Evolutionary conservation across 2,888 invertebrate genomes (phyloP).

Genomic region (Nymphalis urticae): DNA sequence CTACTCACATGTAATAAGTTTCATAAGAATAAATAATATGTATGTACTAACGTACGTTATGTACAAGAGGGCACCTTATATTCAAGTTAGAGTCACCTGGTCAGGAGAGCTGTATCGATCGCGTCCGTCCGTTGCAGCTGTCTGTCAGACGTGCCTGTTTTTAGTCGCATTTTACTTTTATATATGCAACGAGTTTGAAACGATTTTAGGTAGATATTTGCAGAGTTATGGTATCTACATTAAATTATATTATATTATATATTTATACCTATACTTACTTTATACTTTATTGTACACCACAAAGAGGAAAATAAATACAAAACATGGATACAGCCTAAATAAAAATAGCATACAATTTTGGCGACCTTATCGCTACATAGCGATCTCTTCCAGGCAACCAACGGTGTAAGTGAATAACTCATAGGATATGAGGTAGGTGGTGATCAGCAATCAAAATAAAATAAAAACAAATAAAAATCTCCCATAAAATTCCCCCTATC

Average conservation of each 20-base stretch:
- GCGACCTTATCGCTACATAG: too few relatives aligned
- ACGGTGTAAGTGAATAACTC: too few relatives aligned
- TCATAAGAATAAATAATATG: neutral
- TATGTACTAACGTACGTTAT: neutral
- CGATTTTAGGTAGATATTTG: neutral
- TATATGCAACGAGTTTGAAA: neutral
- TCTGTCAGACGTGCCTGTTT: conserved; percentile 17
- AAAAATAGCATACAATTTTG: too few relatives aligned
- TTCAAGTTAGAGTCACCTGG: conserved; percentile 23
- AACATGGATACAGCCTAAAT: too few relatives aligned
- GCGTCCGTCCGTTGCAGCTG: conserved; percentile 20
- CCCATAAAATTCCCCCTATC: neutral
- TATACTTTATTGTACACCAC: too few relatives aligned
- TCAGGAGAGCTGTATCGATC: conserved; percentile 33
- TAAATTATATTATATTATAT: too few relatives aligned
- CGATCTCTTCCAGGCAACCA: too few relatives aligned
- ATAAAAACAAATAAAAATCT: neutral
- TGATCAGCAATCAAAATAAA: neutral
- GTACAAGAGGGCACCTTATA: conserved; percentile 8
- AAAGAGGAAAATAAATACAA: too few relatives aligned
- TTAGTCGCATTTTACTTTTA: neutral
- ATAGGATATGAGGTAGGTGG: too few relatives aligned
- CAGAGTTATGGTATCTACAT: too few relatives aligned
- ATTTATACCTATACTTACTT: too few relatives aligned
- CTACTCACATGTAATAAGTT: too few relatives aligned